Evolutionary conservation across 1,140 invertebrate species (phyloP).

Genomic region (Drosophila parvula): DNA sequence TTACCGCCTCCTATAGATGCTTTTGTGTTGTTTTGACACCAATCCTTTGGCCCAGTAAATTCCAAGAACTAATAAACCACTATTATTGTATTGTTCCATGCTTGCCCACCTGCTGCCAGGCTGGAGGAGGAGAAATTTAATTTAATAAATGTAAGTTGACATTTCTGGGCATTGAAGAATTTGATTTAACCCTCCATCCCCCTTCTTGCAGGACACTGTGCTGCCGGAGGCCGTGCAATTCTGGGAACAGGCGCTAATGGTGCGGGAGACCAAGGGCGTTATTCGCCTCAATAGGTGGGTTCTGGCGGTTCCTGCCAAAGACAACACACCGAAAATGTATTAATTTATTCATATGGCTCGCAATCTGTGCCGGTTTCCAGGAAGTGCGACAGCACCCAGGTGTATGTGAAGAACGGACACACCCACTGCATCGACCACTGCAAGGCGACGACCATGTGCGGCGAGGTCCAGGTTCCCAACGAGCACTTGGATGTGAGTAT

Average conservation of each 20-base stretch:
- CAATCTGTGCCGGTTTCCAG: slow-evolving; percentile 84
- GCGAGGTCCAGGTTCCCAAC: slow-evolving; percentile 96
- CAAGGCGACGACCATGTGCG: slow-evolving; percentile 94
- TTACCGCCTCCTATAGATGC: neutral
- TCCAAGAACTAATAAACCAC: slow-evolving; percentile 20
- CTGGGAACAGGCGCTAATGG: slow-evolving; percentile 96
- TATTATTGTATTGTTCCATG: slow-evolving; percentile 23
- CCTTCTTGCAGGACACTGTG: slow-evolving; percentile 90
- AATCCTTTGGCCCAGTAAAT: neutral
- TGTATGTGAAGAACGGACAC: slow-evolving; percentile 91
- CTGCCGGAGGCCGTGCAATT: slow-evolving; percentile 95
- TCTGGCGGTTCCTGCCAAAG: neutral
- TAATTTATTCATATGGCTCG: slow-evolving; percentile 23
- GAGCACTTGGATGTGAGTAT: slow-evolving; percentile 94
- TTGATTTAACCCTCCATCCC: slow-evolving; percentile 5
- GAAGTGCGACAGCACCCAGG: slow-evolving; percentile 92
- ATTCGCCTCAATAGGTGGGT: slow-evolving; percentile 94
- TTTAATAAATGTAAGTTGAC: slow-evolving; percentile 92
- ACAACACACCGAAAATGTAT: slow-evolving; percentile 1
- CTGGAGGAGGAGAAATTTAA: slow-evolving; percentile 92
- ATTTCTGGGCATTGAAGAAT: neutral
- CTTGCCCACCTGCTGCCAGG: slow-evolving; percentile 84
- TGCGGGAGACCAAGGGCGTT: slow-evolving; percentile 91
- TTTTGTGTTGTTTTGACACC: neutral
- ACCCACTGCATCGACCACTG: slow-evolving; percentile 96